A percentile compares a stretch with the other conserved stretches of the same genome.
Conservation (phyloP, 2,888 invertebrate species). For the Leptopilina myrica region DNA sequence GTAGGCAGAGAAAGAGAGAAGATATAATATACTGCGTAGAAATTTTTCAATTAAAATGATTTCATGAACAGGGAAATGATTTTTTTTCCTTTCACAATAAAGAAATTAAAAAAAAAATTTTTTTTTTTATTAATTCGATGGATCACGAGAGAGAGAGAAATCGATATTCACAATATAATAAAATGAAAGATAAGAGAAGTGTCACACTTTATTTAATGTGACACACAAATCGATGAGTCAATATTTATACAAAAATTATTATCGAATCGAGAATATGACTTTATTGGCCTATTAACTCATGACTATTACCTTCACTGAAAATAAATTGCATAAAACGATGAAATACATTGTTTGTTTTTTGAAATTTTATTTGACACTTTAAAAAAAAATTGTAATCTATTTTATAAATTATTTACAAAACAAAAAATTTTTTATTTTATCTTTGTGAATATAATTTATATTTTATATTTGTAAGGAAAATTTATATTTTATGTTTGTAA, state of each 20-base stretch:
- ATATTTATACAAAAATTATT: conserved; percentile 34
- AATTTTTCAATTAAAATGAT: too few species aligned
- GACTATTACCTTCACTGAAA: conserved; percentile 22
- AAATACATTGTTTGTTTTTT: conserved; percentile 10
- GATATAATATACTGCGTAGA: too few species aligned
- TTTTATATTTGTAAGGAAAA: too few species aligned
- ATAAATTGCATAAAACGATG: conserved; percentile 9
- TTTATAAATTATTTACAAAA: not conserved
- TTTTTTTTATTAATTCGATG: too few species aligned
- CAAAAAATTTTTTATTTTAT: too few species aligned
- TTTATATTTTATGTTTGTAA: too few species aligned
- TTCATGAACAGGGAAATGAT: too few species aligned
- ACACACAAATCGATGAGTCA: conserved; percentile 30
- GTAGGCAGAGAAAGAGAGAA: too few species aligned
- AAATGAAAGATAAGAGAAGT: conserved; percentile 16
- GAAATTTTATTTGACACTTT: not conserved
- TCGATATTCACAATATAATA: not conserved
- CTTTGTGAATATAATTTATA: too few species aligned
- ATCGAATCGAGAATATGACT: conserved; percentile 20
- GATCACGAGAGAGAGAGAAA: not conserved
- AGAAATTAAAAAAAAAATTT: too few species aligned
- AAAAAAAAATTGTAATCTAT: not conserved
- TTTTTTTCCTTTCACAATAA: too few species aligned
- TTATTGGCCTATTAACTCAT: conserved; percentile 26
- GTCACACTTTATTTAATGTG: conserved; percentile 2